Evolutionary conservation across 2,797 vertebrate genomes (phyloP).

Genomic region (Prionace glauca): DNA sequence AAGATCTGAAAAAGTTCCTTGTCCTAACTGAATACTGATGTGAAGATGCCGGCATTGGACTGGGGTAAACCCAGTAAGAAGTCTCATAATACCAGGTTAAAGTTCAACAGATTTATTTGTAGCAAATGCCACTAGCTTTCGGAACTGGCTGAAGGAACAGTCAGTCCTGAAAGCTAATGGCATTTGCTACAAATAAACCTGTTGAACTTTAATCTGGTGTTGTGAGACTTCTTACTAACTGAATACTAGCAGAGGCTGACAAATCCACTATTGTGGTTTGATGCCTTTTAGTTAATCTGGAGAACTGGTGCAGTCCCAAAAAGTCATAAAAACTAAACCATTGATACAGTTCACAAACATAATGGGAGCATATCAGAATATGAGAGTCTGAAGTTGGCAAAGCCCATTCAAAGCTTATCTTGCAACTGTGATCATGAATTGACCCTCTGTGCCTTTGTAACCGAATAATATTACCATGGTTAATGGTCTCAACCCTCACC

Average conservation of each 20-base stretch:
- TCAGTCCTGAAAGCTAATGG: too few species aligned
- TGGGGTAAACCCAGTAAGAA: too few species aligned
- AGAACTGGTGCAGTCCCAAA: not conserved
- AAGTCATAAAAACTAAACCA: not conserved
- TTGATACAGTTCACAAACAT: not conserved
- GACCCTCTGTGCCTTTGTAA: not conserved
- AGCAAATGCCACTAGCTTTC: too few species aligned
- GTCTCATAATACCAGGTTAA: too few species aligned
- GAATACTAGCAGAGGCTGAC: not conserved
- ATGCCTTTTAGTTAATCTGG: not conserved
- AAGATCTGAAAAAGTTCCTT: not conserved
- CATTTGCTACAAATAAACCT: too few species aligned
- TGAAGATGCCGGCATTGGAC: too few species aligned
- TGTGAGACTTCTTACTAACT: not conserved
- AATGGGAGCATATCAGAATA: not conserved
- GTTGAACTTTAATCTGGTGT: too few species aligned
- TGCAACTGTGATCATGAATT: not conserved
- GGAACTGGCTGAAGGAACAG: too few species aligned
- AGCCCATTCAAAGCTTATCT: conserved; percentile 11
- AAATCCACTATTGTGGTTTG: not conserved
- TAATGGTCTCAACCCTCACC: not conserved
- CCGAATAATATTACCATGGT: not conserved
- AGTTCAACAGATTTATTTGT: too few species aligned
- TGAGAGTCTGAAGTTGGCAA: not conserved
- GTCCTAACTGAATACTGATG: not conserved